Conservation (phyloP, 2,113 vertebrate genomes). For the Aviceda subcristata region DNA sequence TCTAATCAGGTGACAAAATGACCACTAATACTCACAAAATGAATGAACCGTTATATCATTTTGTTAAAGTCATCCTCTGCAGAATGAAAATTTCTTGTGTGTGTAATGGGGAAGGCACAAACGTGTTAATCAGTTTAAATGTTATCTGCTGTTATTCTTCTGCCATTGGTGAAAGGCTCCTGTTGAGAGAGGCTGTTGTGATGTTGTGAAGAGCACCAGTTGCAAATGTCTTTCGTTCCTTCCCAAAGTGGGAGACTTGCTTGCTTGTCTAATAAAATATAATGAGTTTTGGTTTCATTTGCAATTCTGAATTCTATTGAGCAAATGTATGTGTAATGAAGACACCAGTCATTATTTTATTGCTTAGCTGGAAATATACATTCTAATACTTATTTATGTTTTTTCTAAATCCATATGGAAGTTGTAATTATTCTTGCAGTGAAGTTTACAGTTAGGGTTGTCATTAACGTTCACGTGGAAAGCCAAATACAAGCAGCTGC, state of each 20-base stretch:
- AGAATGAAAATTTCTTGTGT: neutral
- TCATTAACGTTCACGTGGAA: neutral
- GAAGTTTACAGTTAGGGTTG: neutral
- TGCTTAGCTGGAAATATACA: neutral
- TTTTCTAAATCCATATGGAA: neutral
- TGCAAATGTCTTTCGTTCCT: neutral
- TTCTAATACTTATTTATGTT: neutral
- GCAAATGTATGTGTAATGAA: neutral
- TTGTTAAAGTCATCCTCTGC: neutral
- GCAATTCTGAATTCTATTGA: neutral
- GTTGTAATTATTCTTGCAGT: neutral
- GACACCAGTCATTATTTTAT: neutral
- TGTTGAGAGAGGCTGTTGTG: neutral
- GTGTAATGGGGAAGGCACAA: neutral
- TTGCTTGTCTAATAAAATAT: neutral
- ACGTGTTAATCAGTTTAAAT: neutral
- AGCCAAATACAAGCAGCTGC: neutral
- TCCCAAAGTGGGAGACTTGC: neutral
- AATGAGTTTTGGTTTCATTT: neutral
- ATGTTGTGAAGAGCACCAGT: neutral
- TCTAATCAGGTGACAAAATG: neutral
- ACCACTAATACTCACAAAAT: neutral
- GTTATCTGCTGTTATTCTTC: neutral
- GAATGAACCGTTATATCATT: neutral
- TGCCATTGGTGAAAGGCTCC: neutral